Evolutionary conservation across 2,113 vertebrate species (phyloP), one percentile per base, ranked within the genome.

Genomic region (Vidua chalybeata): DNA sequence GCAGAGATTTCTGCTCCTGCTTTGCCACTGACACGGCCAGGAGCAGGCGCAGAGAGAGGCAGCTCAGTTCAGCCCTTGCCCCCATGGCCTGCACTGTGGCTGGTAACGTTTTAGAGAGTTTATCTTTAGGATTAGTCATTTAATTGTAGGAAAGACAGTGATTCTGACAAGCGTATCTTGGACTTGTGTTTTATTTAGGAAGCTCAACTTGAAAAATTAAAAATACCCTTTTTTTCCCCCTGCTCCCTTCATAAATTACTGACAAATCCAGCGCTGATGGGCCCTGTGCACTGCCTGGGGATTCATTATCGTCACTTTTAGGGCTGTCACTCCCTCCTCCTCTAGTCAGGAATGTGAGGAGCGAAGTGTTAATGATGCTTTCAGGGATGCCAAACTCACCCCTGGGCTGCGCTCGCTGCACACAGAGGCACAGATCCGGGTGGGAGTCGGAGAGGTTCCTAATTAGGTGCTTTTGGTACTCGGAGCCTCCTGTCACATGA

Each of bases 221-320:
- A 55, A 45, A 14, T n/a, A 55, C 2, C 5, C 8, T 43, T 15
- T 54, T 61, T 45, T 45, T 35, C 15, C 3, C 1, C 13, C 41
- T 28, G 33, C 22, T 64, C n/a, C 66, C 66, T 67, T 84, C 76
- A n/a, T 24, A 19, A 76, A 46, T 71, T 71, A 79, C 49, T 61
- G 94, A 94, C 77, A 67, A 74, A 6, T 69, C 31, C 58, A 82
- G 48, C 2, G 0, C 79, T 39, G 72, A 83, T 9, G 11, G 39
- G 81, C 83, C 66, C 71, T 1, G 6, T 0, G 11, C 1, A 48
- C 77, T 62, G 79, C 66, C 91, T 84, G 84, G 96, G 92, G 95
- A 97, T 94, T 97, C 93, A 94, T 97, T 97, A 95, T 13, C 8
- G 2, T 52, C 43, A n/a, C 86, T 91, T 35, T 48, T 19, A 33